Evolutionary conservation across 2,797 vertebrate genomes (phyloP).

Genomic region (Percopsis omiscomaycus): DNA sequence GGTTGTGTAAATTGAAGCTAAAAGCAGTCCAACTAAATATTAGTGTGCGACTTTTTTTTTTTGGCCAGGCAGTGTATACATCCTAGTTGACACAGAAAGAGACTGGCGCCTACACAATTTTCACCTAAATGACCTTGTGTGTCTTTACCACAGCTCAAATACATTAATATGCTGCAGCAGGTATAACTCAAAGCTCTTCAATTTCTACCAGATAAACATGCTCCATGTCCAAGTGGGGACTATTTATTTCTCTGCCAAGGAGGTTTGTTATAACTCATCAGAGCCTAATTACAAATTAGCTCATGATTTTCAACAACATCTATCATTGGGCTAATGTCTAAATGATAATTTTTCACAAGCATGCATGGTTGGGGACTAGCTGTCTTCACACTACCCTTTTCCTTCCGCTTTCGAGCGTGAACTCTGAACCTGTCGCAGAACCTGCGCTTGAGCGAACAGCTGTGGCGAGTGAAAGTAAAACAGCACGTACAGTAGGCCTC

Average conservation of each 20-base stretch:
- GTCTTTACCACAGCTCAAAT: no score
- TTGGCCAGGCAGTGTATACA: no score
- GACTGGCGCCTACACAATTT: no score
- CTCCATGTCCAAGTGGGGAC: background rate
- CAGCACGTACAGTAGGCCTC: constrained; percentile 8
- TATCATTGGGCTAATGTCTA: background rate
- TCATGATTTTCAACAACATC: background rate
- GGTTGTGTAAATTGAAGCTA: no score
- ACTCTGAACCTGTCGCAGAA: background rate
- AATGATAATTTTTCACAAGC: background rate
- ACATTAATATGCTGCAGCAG: no score
- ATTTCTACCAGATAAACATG: no score
- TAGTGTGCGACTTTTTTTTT: no score
- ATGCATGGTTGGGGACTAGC: no score
- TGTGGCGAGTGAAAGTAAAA: constrained; percentile 32
- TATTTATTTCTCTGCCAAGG: background rate
- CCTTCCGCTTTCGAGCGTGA: background rate
- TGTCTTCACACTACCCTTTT: background rate
- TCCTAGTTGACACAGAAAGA: no score
- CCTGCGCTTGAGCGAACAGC: constrained; percentile 5
- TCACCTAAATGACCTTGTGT: no score
- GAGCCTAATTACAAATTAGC: background rate
- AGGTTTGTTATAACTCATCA: background rate
- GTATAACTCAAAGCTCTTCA: no score
- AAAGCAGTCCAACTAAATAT: no score